Conservation (phyloP, 2,888 invertebrate species). For the Diarsia mendica region DNA sequence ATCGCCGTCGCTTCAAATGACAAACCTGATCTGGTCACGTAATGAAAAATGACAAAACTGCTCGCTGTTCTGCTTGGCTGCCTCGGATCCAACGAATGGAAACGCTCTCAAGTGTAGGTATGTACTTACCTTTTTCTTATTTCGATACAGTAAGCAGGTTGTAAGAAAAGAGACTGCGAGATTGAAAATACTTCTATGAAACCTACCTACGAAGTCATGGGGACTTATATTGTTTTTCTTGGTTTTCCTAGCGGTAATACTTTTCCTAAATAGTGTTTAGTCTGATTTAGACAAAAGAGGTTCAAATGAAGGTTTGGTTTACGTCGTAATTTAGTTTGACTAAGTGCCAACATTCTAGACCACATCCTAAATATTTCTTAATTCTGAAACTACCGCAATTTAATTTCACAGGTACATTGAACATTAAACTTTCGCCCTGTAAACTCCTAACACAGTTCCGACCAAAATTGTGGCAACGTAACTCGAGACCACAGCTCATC, state of each 20-base stretch:
- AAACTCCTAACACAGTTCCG: constrained; percentile 36
- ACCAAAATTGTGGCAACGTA: constrained; percentile 41
- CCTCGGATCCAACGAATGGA: constrained; percentile 71
- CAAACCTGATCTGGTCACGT: constrained; percentile 92
- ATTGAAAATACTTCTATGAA: background rate
- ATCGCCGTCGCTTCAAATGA: constrained; percentile 83
- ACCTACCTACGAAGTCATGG: background rate
- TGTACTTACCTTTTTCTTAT: constrained; percentile 18
- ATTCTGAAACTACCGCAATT: too few species aligned
- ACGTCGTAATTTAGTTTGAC: background rate
- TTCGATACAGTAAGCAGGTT: constrained; percentile 5
- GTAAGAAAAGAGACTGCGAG: background rate
- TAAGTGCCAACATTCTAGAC: background rate
- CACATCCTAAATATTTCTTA: background rate
- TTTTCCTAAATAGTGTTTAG: background rate
- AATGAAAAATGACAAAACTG: constrained; percentile 92
- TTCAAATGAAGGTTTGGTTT: background rate
- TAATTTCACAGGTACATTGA: background rate
- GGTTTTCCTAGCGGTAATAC: background rate
- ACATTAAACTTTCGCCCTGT: constrained; percentile 20
- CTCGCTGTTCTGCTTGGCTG: constrained; percentile 71
- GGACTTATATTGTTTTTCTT: background rate
- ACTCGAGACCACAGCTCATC: constrained; percentile 78
- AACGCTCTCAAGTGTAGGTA: constrained; percentile 46
- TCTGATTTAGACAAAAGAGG: background rate